Evolutionary conservation across 35 echinoderm and acorn worm genomes (phyloP), one percentile per base, ranked within the genome.

Genomic region (Amphiura filiformis): DNA sequence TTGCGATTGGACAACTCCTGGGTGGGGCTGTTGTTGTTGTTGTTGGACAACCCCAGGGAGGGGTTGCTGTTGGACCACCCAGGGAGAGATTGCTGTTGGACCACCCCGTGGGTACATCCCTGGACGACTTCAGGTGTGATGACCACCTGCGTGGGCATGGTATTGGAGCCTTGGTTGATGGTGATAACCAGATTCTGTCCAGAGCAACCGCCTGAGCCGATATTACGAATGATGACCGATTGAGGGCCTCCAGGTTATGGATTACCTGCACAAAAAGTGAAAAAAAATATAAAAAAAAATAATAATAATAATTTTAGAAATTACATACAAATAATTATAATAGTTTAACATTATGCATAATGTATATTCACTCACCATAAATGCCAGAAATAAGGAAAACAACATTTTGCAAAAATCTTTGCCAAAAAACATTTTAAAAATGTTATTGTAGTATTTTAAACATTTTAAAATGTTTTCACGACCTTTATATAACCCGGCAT

Each of bases 141-240:
- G 65, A 95, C 89, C 39, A 95, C 90, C 64, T 95, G 93, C 22
- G 93, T 95, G 2, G 93, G 89, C 22, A 85, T 81, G 26, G 84
- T 83, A 39, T 78, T 75, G 18, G 57, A 57, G 15, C 90, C 89
- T 34, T 91, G 93, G 57, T 95, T 95, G 86, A 95, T 91, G 35
- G 93, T 95, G 39, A 95, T 95, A 22, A 95, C 90, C 80, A 95
- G 89, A 80, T 87, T 92, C 42, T 95, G 91, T 33, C 85, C 81
- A n/a, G 82, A 85, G n/a, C n/a, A n/a, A 12, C 56, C 41, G 32
- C 85, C 90, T 34, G 80, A 76, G 13, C 89, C 85, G 22, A 95
- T 83, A 38, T 91, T 95, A 36, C 91, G 93, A 32, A 95, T 91
- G 13, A 85, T 92, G 39, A 95, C 93, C 23, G 80, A 82, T 40